Evolutionary conservation across 1,140 invertebrate species (phyloP), one percentile per base, ranked within the genome.

Genomic region (Colletes latitarsis): DNA sequence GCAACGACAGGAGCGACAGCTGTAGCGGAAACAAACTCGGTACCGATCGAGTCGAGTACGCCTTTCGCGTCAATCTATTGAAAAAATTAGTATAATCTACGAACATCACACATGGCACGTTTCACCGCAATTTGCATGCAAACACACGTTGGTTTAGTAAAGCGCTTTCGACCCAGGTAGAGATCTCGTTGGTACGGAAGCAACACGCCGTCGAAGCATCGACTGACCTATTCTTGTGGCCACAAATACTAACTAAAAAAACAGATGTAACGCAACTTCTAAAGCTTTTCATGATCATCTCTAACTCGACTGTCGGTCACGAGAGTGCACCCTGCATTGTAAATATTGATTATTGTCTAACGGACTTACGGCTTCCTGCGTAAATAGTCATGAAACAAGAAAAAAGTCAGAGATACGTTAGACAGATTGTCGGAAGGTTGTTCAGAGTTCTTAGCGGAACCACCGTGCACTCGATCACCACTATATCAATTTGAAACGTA

Each of bases 341-440:
- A 77, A 79, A 64, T 82, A 82, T 46, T 60, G 69, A 83, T 85
- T 82, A 85, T 82, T 68, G 64, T 72, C 87, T 87, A 82, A 86
- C 83, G 73, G 92, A 96, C 95, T 96, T 96, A 96, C 95, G 95
- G 94, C 94, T 95, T 96, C 95, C 95, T 96, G 95, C 81, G 85
- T 82, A 90, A 91, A 89, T 72, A 91, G 88, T 87, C 88, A 89
- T 89, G 88, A 85, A 89, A 89, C 88, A 89, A 89, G 88, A 87
- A 82, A 76, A 89, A 89, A 76, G 81, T 87, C 82, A 87, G 77
- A 75, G 75, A 68, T 85, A 85, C 80, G 87, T 89, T 89, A 89
- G 81, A 79, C 49, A 41, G 49, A 60, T 88, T 46, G 62, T 82
- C 39, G 30, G 58, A 77, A 60, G 39, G 41, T 82, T 72, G 52